Evolutionary conservation across 2,113 vertebrate genomes (phyloP).

Genomic region (Sapajus apella): DNA sequence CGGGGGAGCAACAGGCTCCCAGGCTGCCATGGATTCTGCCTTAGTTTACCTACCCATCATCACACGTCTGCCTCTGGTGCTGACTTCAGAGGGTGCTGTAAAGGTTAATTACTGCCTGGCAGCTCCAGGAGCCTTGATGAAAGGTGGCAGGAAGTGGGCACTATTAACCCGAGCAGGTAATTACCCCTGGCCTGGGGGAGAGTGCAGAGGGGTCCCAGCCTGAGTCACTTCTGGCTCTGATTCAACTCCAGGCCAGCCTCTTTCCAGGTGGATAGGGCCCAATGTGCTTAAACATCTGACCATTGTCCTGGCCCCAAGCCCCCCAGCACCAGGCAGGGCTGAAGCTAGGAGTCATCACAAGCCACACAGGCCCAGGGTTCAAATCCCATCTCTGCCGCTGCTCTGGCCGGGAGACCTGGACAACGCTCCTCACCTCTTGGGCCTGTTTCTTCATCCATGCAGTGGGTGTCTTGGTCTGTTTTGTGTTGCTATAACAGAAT

Average conservation of each 20-base stretch:
- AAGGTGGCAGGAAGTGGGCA: constrained; percentile 60
- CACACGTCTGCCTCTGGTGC: constrained; percentile 65
- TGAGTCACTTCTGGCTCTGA: neutral
- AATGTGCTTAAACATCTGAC: neutral
- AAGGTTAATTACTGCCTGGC: constrained; percentile 69
- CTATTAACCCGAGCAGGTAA: constrained; percentile 34
- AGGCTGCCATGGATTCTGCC: constrained; percentile 51
- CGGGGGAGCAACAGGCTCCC: neutral
- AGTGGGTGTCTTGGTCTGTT: neutral
- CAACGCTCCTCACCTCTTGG: neutral
- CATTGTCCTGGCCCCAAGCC: neutral
- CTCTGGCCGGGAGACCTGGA: neutral
- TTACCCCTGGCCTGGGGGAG: neutral
- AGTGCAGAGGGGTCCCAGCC: neutral
- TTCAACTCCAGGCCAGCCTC: neutral
- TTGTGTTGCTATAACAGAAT: neutral
- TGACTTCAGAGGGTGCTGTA: constrained; percentile 69
- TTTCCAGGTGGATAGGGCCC: neutral
- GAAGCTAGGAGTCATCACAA: neutral
- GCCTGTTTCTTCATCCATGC: neutral
- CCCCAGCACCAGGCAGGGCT: neutral
- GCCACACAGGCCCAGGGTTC: neutral
- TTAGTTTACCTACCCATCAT: constrained; percentile 77
- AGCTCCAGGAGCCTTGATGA: constrained; percentile 57
- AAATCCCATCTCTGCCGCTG: neutral